A percentile compares a stretch with the other conserved stretches of the same genome.
phyloP scores from a whole-genome alignment of 2,113 vertebrate genomes.

The Oreotrochilus melanogaster region DNA sequence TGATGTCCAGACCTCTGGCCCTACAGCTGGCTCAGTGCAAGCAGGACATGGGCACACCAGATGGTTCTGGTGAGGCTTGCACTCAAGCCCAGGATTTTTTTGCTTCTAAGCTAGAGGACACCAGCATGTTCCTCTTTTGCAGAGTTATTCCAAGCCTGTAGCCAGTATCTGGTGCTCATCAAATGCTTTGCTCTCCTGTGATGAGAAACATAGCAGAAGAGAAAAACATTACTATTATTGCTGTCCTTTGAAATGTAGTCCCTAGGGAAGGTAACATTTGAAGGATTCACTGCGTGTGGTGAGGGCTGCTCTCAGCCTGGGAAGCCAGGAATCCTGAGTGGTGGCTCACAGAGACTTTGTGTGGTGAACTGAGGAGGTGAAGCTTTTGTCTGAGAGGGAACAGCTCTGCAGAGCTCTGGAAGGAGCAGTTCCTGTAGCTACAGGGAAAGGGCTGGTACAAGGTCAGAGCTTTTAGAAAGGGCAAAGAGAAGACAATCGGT shows the following conservation, averaged over 20 bases:
- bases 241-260: background rate
- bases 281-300: background rate
- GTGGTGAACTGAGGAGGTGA: background rate
- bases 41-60: rapidly evolving
- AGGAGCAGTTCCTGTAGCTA: background rate
- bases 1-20: background rate
- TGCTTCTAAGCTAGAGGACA: background rate
- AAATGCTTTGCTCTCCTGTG: background rate
- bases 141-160: background rate
- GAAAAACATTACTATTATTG: background rate
- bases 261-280: constrained; percentile 1
- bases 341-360: background rate
- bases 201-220: background rate
- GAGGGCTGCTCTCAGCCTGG: background rate
- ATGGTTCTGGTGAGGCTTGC: background rate
- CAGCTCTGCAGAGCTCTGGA: background rate
- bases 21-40: background rate
- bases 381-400: background rate
- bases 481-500: background rate
- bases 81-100: background rate
- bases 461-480: constrained; percentile 31
- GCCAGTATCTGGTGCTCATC: background rate
- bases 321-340: background rate
- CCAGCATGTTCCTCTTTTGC: background rate
- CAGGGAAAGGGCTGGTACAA: background rate